Percentiles rank a stretch among this genome's conserved stretches.
phyloP scores from a whole-genome alignment of 1,140 invertebrate genomes.

The Lamellibrachia luymesi region DNA sequence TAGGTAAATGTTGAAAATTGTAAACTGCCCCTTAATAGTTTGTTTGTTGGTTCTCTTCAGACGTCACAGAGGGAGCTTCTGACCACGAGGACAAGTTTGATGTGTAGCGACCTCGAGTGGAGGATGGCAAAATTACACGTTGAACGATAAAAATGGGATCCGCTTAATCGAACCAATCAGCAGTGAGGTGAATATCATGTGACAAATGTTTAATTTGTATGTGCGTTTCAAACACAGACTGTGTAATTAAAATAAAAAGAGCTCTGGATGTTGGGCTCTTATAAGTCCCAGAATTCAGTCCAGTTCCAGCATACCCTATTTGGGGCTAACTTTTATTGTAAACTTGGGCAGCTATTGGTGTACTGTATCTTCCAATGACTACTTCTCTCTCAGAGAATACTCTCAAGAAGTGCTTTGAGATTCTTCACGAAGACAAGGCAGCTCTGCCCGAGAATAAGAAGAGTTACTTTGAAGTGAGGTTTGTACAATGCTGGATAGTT shows the following conservation, averaged over 20 bases:
- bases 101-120: constrained; percentile 51
- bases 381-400: constrained; percentile 58
- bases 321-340: too few relatives aligned
- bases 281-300: not conserved
- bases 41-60: constrained; percentile 27
- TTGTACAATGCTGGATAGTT: not conserved
- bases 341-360: too few relatives aligned
- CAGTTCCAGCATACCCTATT: not conserved
- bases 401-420: constrained; percentile 63
- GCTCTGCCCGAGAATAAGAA: constrained; percentile 63
- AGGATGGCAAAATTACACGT: constrained; percentile 54
- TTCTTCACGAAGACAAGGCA: constrained; percentile 64
- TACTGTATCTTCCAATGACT: too few relatives aligned
- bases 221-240: too few relatives aligned
- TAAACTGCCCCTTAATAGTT: not conserved
- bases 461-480: constrained; percentile 55
- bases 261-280: too few relatives aligned
- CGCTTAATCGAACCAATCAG: constrained; percentile 19
- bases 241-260: too few relatives aligned
- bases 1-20: too few relatives aligned
- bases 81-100: constrained; percentile 43
- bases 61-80: constrained; percentile 45
- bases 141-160: constrained; percentile 38
- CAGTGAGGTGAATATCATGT: constrained; percentile 22
- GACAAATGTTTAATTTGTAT: not conserved